Evolutionary conservation across 2,797 vertebrate species (phyloP), one percentile per base, ranked within the genome.

Genomic region (Xerus rutilus): DNA sequence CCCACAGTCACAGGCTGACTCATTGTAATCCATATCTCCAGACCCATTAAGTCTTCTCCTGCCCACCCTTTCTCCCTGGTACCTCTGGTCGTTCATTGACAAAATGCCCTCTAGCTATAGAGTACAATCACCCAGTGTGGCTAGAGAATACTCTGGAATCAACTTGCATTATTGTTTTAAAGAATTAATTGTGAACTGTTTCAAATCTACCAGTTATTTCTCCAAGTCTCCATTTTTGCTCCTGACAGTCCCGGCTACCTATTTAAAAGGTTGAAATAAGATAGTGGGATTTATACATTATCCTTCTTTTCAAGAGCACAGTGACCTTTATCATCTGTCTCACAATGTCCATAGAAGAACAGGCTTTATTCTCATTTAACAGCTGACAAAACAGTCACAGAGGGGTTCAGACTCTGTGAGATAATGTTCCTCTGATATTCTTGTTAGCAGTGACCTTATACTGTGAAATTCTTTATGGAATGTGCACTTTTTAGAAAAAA

Each of bases 361-460:
- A 83, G 91, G 89, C 47, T 96, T 96, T 97, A 93, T 96, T 97
- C 72, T 92, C 94, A 95, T 47, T 96, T 86, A 95, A 83, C 62
- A 89, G 47, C 91, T 96, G 86, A 94, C 86, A 92, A 91, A 94
- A 92, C 32, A 90, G 93, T 89, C 64, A 82, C 67, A 74, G 59
- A 90, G 65, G 59, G 45, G 32, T 96, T 64, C 39, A 23, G 49
- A 72, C 79, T 92, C 57, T 64, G 32, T 32, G 43, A 84, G 69
- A 70, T 32, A 20, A 35, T 67, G 45, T 64, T 73, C 74, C 39
- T 79, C 88, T 62, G 65, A 20, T 17, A 57, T 7, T 49, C 73
- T 87, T 47, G 59, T 91, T 82, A 89, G 77, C 73, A 45, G 64
- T 93, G 88, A 96, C 78, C 70, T 93, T 86, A 83, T 28, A 65